These are phyloP conservation scores for Fregata magnificens DNA, from an alignment of 2,113 vertebrate species.

Conservation along the genomic window DNA sequence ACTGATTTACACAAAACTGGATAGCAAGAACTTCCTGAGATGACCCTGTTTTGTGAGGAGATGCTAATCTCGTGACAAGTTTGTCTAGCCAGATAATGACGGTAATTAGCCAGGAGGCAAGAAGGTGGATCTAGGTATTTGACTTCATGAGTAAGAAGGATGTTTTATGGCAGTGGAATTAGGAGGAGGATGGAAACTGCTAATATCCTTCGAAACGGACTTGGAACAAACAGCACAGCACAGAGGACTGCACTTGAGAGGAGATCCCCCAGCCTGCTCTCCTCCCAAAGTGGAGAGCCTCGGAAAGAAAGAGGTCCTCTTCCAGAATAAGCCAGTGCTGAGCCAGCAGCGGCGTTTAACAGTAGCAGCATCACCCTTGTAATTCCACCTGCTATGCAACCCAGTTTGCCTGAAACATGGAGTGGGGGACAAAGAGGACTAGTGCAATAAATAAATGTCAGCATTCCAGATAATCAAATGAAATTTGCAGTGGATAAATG, in stretches of 20 bases:
- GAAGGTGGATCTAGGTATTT: conserved; percentile 47
- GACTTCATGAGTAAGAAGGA: conserved; percentile 30
- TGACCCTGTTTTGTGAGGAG: conserved; percentile 46
- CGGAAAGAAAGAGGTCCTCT: neutral
- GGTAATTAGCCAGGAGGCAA: conserved; percentile 49
- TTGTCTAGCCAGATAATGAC: conserved; percentile 61
- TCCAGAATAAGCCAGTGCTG: neutral
- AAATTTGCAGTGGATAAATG: neutral
- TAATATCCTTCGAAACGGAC: neutral
- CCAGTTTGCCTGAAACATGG: neutral
- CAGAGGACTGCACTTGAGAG: neutral
- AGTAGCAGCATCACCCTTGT: neutral
- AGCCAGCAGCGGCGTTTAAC: neutral
- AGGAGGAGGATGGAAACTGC: conserved; percentile 24
- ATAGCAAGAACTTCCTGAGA: conserved; percentile 34
- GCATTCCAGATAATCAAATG: neutral
- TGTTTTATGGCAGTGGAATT: conserved; percentile 44
- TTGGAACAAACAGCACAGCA: neutral
- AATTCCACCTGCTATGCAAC: neutral
- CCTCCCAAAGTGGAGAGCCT: accelerated
- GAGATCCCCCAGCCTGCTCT: neutral
- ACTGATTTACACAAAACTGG: conserved; percentile 47
- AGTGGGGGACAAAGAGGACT: neutral
- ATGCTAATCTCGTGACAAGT: conserved; percentile 36
- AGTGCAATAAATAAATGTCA: neutral